Conservation (phyloP, 2,888 invertebrate genomes). For the Chalcis sispes region DNA sequence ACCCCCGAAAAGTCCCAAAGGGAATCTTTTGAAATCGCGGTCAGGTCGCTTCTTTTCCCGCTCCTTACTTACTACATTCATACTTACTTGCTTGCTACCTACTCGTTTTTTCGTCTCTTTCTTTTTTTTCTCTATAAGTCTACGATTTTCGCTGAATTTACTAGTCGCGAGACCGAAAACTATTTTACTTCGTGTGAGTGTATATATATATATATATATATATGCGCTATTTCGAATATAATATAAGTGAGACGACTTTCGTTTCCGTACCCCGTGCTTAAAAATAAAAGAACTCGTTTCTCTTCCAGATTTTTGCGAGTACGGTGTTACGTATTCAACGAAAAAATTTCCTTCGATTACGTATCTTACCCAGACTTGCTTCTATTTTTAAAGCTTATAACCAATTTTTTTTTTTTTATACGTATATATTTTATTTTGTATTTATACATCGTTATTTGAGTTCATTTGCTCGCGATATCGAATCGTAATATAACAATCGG, state of each 20-base stretch:
- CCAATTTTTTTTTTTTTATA: too few relatives aligned
- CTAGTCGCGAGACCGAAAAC: neutral
- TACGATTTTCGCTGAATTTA: slow-evolving; percentile 38
- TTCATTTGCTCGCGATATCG: slow-evolving; percentile 5
- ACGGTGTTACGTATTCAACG: too few relatives aligned
- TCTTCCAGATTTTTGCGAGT: too few relatives aligned
- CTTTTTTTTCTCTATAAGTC: neutral
- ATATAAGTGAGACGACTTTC: too few relatives aligned
- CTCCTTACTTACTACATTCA: slow-evolving; percentile 5
- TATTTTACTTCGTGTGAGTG: neutral
- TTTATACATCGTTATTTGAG: neutral
- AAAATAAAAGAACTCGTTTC: too few relatives aligned
- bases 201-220: too few relatives aligned
- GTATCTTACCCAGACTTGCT: too few relatives aligned
- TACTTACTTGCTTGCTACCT: neutral
- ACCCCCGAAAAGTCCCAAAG: slow-evolving; percentile 29
- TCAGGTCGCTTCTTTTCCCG: slow-evolving; percentile 38
- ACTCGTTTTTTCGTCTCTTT: neutral
- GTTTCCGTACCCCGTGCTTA: too few relatives aligned
- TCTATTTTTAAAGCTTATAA: too few relatives aligned
- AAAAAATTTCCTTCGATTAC: too few relatives aligned
- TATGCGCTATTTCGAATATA: too few relatives aligned
- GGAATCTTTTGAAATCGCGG: slow-evolving; percentile 65
- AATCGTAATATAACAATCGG: neutral
- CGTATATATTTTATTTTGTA: too few relatives aligned